Percentiles rank a stretch among this genome's conserved stretches.
Evolutionary conservation across 1,140 invertebrate genomes (phyloP).

Genomic region (Rhopalosiphum padi): DNA sequence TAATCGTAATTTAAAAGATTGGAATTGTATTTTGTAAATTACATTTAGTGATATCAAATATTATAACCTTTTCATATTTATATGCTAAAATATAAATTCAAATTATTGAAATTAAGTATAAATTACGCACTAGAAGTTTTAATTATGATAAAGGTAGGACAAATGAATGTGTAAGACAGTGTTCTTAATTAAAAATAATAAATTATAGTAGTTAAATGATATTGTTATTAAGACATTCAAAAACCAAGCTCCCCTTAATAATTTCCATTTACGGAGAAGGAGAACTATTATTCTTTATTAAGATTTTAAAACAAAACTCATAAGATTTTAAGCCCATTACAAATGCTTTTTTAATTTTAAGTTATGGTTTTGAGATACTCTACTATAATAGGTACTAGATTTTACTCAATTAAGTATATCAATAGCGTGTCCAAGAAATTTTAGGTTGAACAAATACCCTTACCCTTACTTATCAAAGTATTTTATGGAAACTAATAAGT

Average conservation of each 20-base stretch:
- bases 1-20: background rate
- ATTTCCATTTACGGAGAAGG: background rate
- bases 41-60: too few relatives aligned
- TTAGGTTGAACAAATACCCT: background rate
- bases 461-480: background rate
- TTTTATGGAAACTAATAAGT: background rate
- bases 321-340: constrained; percentile 19
- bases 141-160: background rate
- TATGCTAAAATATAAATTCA: background rate
- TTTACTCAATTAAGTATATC: background rate
- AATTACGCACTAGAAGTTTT: background rate
- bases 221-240: constrained; percentile 1
- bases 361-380: background rate
- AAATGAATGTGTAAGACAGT: background rate
- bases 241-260: background rate
- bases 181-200: constrained; percentile 48
- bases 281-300: constrained; percentile 34
- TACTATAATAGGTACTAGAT: background rate
- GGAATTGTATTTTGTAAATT: background rate
- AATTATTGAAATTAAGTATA: constrained; percentile 16
- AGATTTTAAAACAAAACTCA: constrained; percentile 26
- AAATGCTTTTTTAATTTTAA: background rate
- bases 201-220: constrained; percentile 16
- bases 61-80: background rate
- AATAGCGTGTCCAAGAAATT: background rate